Percentiles rank a stretch among this genome's conserved stretches.
Evolutionary conservation across 2,113 vertebrate genomes (phyloP).

Genomic region (Shinisaurus crocodilurus): DNA sequence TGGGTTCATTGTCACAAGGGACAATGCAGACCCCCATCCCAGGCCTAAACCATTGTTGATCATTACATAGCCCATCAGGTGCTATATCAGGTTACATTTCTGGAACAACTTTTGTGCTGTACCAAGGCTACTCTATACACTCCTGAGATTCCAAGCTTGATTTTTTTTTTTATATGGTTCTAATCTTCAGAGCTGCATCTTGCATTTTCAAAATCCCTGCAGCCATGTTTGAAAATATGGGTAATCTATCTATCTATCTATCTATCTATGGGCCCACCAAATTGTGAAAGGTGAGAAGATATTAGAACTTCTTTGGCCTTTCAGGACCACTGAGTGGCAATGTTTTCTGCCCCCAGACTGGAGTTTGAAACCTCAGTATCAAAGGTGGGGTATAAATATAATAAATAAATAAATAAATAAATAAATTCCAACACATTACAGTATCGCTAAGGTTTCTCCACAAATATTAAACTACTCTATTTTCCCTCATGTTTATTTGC

Average conservation of each 20-base stretch:
- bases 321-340: no score
- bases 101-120: background rate
- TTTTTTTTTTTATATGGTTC: background rate
- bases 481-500: conserved; percentile 51
- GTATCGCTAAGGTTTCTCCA: conserved; percentile 43
- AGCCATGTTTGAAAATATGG: background rate
- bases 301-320: background rate
- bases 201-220: background rate
- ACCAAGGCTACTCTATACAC: no score
- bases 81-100: background rate
- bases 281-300: background rate
- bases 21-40: no score
- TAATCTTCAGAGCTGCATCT: background rate
- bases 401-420: no score
- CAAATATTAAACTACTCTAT: conserved; percentile 37
- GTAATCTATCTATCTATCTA: no score
- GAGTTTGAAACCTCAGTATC: background rate
- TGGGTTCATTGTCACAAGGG: no score
- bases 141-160: background rate
- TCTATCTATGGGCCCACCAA: no score
- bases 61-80: background rate
- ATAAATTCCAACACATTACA: background rate
- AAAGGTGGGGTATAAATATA: no score
- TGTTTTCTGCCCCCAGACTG: background rate
- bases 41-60: background rate